Evolutionary conservation across 2,888 invertebrate genomes (phyloP), one percentile per base, ranked within the genome.

Genomic region (Chromoteleia sp.): DNA sequence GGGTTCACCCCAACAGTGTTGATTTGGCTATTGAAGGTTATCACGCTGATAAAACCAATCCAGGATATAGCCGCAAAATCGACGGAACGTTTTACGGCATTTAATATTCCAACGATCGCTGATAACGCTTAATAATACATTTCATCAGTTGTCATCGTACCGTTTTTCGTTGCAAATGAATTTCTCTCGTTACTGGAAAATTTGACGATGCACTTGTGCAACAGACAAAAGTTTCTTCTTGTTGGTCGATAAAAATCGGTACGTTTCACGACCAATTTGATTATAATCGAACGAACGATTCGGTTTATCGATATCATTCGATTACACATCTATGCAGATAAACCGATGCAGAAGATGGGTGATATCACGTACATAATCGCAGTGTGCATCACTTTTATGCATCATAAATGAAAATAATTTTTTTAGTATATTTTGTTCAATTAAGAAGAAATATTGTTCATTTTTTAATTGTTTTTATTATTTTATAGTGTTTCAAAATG

Each of bases 11-110:
- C 5, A 94, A 95, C 90, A 95, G 94, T 86, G 94, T 96, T 54
- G 96, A 96, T 92, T 92, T 96, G 67, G 96, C 96, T 92, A 96
- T 96, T 89, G 95, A 95, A n/a, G 95, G 96, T 2, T 95, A 95
- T 36, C 96, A 96, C 90, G 95, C 95, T 10, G 96, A 96, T 84
- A 94, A 96, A 91, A 96, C 96, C 19, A 96, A 96, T 90, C 95
- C 96, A 79, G 97, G 97, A 1, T 97, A 94, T 92, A 95, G 96
- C 75, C 93, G 97, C 85, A 96, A 97, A 91, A 94, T 95, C 5
- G 95, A 95, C 45, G 96, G 91, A 83, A 89, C 91, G 68, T 90
- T 88, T 84, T 91, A 89, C 84, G 85, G 87, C 83, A 87, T 90
- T 83, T 90, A 86, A 90, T 48, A 43, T 36, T 74, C 6, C 33